phyloP scores from a whole-genome alignment of 1,140 invertebrate genomes.

The Pararge aegeria region DNA sequence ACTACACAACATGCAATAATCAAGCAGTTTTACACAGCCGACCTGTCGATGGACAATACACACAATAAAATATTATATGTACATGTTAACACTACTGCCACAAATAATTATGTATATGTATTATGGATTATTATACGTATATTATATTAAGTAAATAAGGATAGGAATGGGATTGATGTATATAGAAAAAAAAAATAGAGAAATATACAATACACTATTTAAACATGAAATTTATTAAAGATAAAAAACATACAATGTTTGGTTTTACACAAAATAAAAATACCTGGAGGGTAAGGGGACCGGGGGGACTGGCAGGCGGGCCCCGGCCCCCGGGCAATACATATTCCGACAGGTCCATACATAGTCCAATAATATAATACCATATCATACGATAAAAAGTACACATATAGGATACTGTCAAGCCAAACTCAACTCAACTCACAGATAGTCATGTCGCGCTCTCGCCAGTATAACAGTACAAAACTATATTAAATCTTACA shows the following conservation, averaged over 20 bases:
- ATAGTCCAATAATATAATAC: slow-evolving; percentile 74
- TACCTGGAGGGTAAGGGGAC: slow-evolving; percentile 64
- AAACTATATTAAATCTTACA: slow-evolving; percentile 78
- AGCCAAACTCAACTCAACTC: slow-evolving; percentile 75
- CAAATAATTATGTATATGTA: slow-evolving; percentile 64
- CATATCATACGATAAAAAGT: slow-evolving; percentile 73
- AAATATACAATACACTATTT: slow-evolving; percentile 79
- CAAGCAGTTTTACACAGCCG: slow-evolving; percentile 60
- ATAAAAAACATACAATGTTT: slow-evolving; percentile 78
- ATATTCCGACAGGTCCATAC: slow-evolving; percentile 72
- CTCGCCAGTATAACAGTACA: slow-evolving; percentile 56
- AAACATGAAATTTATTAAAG: slow-evolving; percentile 80
- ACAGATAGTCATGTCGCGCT: slow-evolving; percentile 75
- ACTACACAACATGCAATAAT: slow-evolving; percentile 76
- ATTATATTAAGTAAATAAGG: slow-evolving; percentile 70
- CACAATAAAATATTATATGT: slow-evolving; percentile 60
- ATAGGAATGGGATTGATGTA: slow-evolving; percentile 58
- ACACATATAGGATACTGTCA: slow-evolving; percentile 77
- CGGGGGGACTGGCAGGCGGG: slow-evolving; percentile 45
- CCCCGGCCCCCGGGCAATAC: slow-evolving; percentile 51
- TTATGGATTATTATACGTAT: slow-evolving; percentile 60
- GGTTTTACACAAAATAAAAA: slow-evolving; percentile 80
- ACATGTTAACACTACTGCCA: slow-evolving; percentile 72
- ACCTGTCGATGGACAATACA: slow-evolving; percentile 61
- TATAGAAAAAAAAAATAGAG: slow-evolving; percentile 77